A percentile compares a stretch with the other conserved stretches of the same genome.
phyloP scores from a whole-genome alignment of 2,797 vertebrate genomes.

The Melanotaenia trifasciata region DNA sequence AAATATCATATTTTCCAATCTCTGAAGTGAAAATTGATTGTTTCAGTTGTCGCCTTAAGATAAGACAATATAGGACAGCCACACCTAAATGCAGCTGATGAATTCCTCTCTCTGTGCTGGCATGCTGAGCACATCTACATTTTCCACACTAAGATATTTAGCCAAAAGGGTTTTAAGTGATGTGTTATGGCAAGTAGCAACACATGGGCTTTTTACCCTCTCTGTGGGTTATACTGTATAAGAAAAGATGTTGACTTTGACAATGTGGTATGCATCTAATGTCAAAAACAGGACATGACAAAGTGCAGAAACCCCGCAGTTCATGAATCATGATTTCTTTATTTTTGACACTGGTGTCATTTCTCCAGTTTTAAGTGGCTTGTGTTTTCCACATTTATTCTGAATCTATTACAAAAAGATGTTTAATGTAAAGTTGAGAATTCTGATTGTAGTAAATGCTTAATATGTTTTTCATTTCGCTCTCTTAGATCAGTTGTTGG shows the following conservation, averaged over 20 bases:
- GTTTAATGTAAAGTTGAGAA: conserved; percentile 6
- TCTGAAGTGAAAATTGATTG: conserved; percentile 11
- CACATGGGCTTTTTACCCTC: not conserved
- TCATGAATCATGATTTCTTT: not conserved
- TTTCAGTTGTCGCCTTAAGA: conserved; percentile 21
- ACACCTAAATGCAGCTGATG: conserved; percentile 32
- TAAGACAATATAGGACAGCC: conserved; percentile 26
- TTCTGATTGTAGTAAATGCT: not conserved
- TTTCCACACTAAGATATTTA: conserved; percentile 21
- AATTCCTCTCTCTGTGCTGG: conserved; percentile 66
- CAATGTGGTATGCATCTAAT: not conserved
- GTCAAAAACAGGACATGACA: conserved; percentile 1
- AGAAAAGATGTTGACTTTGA: conserved; percentile 2
- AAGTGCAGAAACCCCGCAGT: not conserved
- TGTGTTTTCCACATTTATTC: conserved; percentile 18
- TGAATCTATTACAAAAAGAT: not conserved
- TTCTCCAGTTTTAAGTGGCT: not conserved
- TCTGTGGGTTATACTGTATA: conserved; percentile 2
- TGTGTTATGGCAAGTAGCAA: conserved; percentile 35
- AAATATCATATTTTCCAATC: conserved; percentile 7
- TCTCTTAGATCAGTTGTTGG: conserved; percentile 34
- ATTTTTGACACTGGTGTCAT: not conserved
- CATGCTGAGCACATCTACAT: conserved; percentile 42
- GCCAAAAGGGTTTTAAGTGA: conserved; percentile 21
- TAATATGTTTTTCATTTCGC: conserved; percentile 30